Evolutionary conservation across 2,797 vertebrate genomes (phyloP).

Genomic region (Manis crassicaudata): DNA sequence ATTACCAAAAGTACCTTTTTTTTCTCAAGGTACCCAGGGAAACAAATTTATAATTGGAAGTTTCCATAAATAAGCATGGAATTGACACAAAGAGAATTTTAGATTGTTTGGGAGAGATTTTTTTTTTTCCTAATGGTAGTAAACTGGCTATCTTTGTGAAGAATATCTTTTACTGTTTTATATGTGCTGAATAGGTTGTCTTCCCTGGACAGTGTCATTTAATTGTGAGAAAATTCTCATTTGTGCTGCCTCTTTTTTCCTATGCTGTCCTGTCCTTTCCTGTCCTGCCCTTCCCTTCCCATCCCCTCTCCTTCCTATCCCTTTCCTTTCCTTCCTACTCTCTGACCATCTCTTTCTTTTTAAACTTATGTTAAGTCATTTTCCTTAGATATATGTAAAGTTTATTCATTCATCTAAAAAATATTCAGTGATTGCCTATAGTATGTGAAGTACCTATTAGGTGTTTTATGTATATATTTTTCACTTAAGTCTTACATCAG

Average conservation of each 20-base stretch:
- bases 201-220: not conserved
- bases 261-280: too few relatives aligned
- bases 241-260: not conserved
- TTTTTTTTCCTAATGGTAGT: not conserved
- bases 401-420: not conserved
- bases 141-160: not conserved
- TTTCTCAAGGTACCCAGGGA: conserved; percentile 7
- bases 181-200: not conserved
- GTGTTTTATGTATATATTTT: not conserved
- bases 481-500: not conserved
- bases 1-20: not conserved
- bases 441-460: not conserved
- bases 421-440: not conserved
- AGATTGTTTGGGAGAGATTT: not conserved
- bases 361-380: not conserved
- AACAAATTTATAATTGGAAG: not conserved
- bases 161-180: not conserved
- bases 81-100: conserved; percentile 24
- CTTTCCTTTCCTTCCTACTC: not conserved
- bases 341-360: conserved; percentile 1
- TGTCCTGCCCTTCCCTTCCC: too few relatives aligned
- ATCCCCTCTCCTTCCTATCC: too few relatives aligned
- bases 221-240: conserved; percentile 27
- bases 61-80: not conserved
- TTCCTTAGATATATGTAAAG: conserved; percentile 18